Evolutionary conservation across 2,888 invertebrate genomes (phyloP).

Genomic region (Machimus atricapillus): DNA sequence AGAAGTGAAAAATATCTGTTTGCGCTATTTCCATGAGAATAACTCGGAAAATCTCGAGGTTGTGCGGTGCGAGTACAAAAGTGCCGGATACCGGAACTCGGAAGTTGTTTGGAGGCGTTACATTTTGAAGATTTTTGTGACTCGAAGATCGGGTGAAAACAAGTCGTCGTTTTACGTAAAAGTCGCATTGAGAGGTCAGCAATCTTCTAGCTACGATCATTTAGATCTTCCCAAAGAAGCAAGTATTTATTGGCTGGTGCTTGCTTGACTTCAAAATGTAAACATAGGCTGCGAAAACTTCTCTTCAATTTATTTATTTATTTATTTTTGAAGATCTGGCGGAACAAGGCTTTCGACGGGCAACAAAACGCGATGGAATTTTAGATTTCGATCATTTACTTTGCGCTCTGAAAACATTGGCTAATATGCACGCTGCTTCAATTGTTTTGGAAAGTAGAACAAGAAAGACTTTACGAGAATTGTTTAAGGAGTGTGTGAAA

Average conservation of each 20-base stretch:
- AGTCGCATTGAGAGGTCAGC: constrained; percentile 64
- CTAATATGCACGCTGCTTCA: constrained; percentile 62
- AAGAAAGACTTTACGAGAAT: constrained; percentile 50
- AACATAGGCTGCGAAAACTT: constrained; percentile 53
- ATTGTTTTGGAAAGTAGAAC: constrained; percentile 59
- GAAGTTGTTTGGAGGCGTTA: not conserved
- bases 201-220: constrained; percentile 52
- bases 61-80: constrained; percentile 50
- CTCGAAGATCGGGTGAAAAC: constrained; percentile 15
- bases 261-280: constrained; percentile 58
- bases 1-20: constrained; percentile 53
- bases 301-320: constrained; percentile 61
- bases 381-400: constrained; percentile 60
- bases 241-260: constrained; percentile 60
- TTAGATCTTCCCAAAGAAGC: constrained; percentile 65
- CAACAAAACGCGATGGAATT: constrained; percentile 53
- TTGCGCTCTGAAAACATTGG: constrained; percentile 59
- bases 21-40: constrained; percentile 48
- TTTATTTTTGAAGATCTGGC: constrained; percentile 63
- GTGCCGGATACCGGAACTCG: not conserved
- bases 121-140: not conserved
- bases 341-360: constrained; percentile 56
- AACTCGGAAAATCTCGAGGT: constrained; percentile 49
- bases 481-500: constrained; percentile 54
- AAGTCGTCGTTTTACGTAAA: constrained; percentile 67